Percentiles rank a stretch among this genome's conserved stretches.
phyloP scores from a whole-genome alignment of 2,797 vertebrate genomes.

The Lindbergichthys nudifrons region DNA sequence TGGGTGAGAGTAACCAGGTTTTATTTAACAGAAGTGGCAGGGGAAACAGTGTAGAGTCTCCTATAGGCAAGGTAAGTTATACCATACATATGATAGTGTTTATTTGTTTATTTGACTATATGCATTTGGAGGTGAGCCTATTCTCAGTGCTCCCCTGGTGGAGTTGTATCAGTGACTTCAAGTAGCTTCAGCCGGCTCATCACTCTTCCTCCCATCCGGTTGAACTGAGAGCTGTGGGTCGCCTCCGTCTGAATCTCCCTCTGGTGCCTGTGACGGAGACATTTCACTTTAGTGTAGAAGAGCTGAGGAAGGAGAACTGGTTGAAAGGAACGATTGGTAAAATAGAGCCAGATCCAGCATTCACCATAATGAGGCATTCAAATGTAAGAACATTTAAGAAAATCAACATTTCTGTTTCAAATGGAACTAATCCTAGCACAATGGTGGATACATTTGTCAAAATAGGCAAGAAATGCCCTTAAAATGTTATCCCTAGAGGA shows the following conservation, averaged over 20 bases:
- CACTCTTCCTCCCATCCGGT: conserved; percentile 57
- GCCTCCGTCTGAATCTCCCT: conserved; percentile 43
- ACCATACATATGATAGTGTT: no score
- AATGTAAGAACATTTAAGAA: background rate
- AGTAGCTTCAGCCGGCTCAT: conserved; percentile 49
- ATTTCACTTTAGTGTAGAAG: conserved; percentile 14
- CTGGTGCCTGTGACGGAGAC: conserved; percentile 51
- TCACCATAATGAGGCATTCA: background rate
- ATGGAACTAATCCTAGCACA: background rate
- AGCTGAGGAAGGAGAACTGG: background rate
- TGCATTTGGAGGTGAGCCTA: background rate
- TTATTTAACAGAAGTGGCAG: conserved; percentile 37
- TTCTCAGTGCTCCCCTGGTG: conserved; percentile 27
- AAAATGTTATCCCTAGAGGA: background rate
- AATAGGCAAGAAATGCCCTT: background rate
- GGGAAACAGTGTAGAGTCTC: conserved; percentile 21
- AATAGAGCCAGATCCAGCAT: background rate
- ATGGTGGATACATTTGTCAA: background rate
- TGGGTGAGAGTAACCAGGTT: conserved; percentile 57
- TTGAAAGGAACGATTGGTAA: background rate
- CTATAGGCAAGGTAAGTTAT: background rate
- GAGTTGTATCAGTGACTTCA: background rate
- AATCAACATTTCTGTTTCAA: background rate
- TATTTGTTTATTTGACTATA: no score
- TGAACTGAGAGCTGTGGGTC: conserved; percentile 35